Evolutionary conservation across 2,797 vertebrate genomes (phyloP), one percentile per base, ranked within the genome.

Genomic region (Fringilla coelebs): DNA sequence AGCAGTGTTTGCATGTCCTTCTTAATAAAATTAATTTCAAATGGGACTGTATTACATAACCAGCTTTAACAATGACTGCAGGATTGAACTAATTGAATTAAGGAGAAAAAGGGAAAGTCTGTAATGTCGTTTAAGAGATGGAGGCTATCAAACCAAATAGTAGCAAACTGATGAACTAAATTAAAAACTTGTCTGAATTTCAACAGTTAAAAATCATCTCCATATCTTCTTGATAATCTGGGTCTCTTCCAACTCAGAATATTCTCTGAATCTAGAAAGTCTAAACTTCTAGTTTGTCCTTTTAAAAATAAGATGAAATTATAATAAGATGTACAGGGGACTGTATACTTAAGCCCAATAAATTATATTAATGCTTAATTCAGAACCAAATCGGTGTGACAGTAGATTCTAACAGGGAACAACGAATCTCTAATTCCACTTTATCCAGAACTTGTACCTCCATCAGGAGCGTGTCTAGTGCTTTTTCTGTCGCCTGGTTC

Each of bases 381-480:
- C 36, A 32, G 31, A 90, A 51, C 17, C 0, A 0, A 52, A 41
- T 13, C 1, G 2, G 11, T 15, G 45, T 1, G 21, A 41, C 0
- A 52, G 16, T 0, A 20, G 7, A 54, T 48, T 16, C 18, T 20
- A 52, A 57, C 10, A 26, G 40, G 28, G 29, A 57, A 55, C 1
- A 0, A 12, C 17, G 0, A 0, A 36, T 21, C 1, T 0, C 22
- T 45, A 31, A 11, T 57, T 86, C 52, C 49, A 26, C 36, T 6
- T 17, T 25, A 45, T 21, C 3, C 46, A 13, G 17, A 62, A n/a
- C 38, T 11, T 13, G 6, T 94, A 97, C 96, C 97, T 97, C 73
- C 5, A 11, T 29, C 68, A n/a, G 32, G 11, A 66, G 45, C 18
- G 10, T 1, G 13, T 29, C 32, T 40, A 13, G 36, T 0, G 41